Conservation (phyloP, 1,140 invertebrate genomes). For the Drosophila erecta region DNA sequence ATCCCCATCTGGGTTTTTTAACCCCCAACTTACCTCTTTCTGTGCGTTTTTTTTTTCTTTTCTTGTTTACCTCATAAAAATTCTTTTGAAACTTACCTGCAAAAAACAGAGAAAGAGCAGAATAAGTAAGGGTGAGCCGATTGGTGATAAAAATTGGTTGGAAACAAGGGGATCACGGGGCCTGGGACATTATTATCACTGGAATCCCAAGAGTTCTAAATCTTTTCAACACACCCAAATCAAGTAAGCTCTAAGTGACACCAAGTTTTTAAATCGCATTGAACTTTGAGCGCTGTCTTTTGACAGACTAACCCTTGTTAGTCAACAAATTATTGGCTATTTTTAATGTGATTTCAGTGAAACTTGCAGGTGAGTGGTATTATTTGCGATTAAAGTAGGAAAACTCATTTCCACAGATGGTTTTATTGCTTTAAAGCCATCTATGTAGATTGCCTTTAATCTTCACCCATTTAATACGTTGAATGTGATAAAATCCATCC, state of each 20-base stretch:
- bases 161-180: conserved; percentile 15
- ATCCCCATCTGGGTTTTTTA: conserved; percentile 35
- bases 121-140: conserved; percentile 36
- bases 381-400: no score
- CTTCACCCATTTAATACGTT: no score
- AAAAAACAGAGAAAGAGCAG: conserved; percentile 27
- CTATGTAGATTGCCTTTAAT: background rate
- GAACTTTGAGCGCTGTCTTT: conserved; percentile 2
- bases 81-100: conserved; percentile 55
- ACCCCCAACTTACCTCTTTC: conserved; percentile 43
- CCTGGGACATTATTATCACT: conserved; percentile 32
- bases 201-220: conserved; percentile 17
- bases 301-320: conserved; percentile 13
- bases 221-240: conserved; percentile 23
- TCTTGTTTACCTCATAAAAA: conserved; percentile 35
- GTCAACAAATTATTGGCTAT: conserved; percentile 13
- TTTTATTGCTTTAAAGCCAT: background rate
- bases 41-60: conserved; percentile 2
- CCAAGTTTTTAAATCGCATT: conserved; percentile 25
- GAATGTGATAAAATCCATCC: no score
- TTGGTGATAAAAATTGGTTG: conserved; percentile 23
- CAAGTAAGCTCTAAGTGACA: conserved; percentile 12
- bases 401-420: background rate
- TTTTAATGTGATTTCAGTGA: background rate
- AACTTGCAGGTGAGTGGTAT: background rate